Conservation (phyloP, 1,140 invertebrate species). For the Reticulitermes speratus region DNA sequence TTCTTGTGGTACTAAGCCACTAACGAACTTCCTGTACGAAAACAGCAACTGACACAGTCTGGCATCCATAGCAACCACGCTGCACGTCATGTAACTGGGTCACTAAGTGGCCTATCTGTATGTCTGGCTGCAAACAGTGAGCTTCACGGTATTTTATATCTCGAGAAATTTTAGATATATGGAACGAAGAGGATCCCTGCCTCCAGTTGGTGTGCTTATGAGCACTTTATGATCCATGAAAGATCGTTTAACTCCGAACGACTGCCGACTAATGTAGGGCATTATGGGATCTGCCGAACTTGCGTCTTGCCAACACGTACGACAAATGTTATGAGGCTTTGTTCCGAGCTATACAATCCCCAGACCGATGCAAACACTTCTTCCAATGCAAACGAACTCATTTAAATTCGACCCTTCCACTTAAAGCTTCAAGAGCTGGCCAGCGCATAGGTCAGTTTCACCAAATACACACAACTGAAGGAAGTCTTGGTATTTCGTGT, state of each 20-base stretch:
- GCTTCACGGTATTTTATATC: not conserved
- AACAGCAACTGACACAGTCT: not conserved
- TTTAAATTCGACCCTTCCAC: not conserved
- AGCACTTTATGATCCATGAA: not conserved
- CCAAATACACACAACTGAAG: not conserved
- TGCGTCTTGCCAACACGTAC: not conserved
- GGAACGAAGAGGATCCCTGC: not conserved
- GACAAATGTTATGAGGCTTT: not conserved
- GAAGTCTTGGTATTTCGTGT: too few species aligned
- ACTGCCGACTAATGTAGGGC: not conserved
- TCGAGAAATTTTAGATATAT: not conserved
- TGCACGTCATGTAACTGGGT: not conserved
- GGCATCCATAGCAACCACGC: not conserved
- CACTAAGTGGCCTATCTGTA: too few species aligned
- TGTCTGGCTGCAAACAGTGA: not conserved
- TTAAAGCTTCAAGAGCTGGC: not conserved
- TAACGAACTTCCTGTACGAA: too few species aligned
- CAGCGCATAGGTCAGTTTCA: not conserved
- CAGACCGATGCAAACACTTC: not conserved
- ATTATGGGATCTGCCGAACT: not conserved
- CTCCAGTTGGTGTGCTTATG: not conserved
- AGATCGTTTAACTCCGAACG: not conserved
- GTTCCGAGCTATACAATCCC: not conserved
- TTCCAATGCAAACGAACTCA: not conserved
- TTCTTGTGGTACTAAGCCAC: too few species aligned